Evolutionary conservation across 2,888 invertebrate species (phyloP), one percentile per base, ranked within the genome.

Genomic region (Tinea trinotella): DNA sequence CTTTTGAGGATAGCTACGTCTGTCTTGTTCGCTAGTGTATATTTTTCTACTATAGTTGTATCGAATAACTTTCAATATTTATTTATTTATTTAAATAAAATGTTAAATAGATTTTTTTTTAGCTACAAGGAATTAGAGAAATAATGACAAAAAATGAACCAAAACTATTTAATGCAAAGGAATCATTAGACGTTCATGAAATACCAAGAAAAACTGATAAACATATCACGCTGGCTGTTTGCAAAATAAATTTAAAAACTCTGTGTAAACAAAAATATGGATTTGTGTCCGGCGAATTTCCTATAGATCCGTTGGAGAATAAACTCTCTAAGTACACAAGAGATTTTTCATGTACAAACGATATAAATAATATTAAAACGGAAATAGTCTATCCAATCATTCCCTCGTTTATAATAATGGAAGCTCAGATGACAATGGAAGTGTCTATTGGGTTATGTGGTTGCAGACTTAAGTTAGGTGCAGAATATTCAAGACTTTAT

Each of bases 341-440:
- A 35, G 71, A 76, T 59, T 60, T 57, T 13, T 59, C 66, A 52
- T 83, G 82, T 57, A 80, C 82, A 1, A 84, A 83, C 57, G 81
- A 83, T 58, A 65, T 81, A 4, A 83, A 84, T 62, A 68, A 60
- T 22, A 63, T 79, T 7, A 62, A 69, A 61, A 55, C 55, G 13
- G 56, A 61, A 2, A n/a, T 68, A 0, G 60, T 54, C 19, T 70
- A 75, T 0, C 56, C 64, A 9, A 52, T 71, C 1, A 67, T 83
- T 18, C 71, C 68, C 35, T 60, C 76, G 15, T 61, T 64, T 4
- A 56, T 71, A 0, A 62, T 83, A 36, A 60, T 83, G 56, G 61
- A 73, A 57, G 68, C 83, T 1, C 78, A 84, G 59, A 84, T 84
- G 81, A 66, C 67, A 22, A 59, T 85, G 35, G 73, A 77, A 61